phyloP scores from a whole-genome alignment of 1,140 invertebrate species.

The Zeugodacus cucurbitae region DNA sequence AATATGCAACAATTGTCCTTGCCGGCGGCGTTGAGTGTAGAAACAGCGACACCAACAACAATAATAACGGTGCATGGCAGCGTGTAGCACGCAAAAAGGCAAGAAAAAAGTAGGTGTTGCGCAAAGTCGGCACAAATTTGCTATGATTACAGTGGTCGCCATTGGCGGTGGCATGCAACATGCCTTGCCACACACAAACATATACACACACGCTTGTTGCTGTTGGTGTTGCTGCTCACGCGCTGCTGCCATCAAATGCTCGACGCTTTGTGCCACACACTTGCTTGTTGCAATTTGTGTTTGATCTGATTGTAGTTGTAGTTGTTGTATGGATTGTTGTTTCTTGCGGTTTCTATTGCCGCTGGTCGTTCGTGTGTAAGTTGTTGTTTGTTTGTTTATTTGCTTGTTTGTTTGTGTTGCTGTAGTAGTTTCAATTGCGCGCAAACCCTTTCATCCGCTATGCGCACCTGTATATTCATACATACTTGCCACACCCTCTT shows the following conservation, averaged over 20 bases:
- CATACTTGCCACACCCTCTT: not conserved
- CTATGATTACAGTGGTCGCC: constrained; percentile 35
- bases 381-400: not conserved
- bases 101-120: not conserved
- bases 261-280: not conserved
- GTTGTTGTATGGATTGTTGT: not conserved
- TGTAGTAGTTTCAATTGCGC: constrained; percentile 11
- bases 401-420: not conserved
- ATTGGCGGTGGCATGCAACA: constrained; percentile 22
- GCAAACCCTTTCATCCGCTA: not conserved
- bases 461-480: not conserved
- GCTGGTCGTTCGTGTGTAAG: not conserved
- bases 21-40: not conserved
- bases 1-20: constrained; percentile 38
- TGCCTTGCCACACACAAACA: not conserved
- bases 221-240: not conserved
- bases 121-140: constrained; percentile 28
- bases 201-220: not conserved
- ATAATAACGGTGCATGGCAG: not conserved
- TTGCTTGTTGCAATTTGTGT: constrained; percentile 29
- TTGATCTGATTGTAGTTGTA: not conserved
- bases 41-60: not conserved
- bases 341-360: constrained; percentile 8
- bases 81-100: not conserved
- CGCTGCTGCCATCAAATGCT: not conserved